Evolutionary conservation across 2,888 invertebrate species (phyloP).

Genomic region (Eledone cirrhosa): DNA sequence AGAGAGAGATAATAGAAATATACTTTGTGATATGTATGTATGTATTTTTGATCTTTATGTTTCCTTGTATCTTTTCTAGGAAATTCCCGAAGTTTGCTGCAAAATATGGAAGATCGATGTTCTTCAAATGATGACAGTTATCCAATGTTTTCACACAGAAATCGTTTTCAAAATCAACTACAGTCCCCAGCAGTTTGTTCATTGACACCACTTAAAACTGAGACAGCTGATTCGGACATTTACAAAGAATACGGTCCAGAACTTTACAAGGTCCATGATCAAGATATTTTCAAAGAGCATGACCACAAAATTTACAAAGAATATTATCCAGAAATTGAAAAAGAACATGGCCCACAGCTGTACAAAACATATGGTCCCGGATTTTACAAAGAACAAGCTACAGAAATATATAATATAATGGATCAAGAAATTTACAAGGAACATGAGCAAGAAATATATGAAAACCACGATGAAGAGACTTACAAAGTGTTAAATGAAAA

Average conservation of each 20-base stretch:
- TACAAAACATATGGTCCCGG: too few species aligned
- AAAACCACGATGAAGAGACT: not conserved
- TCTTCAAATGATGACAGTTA: constrained; percentile 36
- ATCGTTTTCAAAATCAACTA: not conserved
- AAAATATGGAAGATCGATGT: constrained; percentile 38
- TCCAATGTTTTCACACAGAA: not conserved
- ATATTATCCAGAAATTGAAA: not conserved
- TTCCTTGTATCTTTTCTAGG: constrained; percentile 36
- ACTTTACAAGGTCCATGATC: not conserved
- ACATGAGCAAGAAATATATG: not conserved
- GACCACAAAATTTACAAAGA: not conserved
- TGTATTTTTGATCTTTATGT: not conserved
- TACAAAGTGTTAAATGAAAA: not conserved
- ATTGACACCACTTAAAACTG: not conserved
- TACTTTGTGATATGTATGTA: too few species aligned
- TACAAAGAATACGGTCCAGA: not conserved
- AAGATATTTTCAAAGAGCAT: not conserved
- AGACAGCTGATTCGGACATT: not conserved
- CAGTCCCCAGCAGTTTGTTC: too few species aligned
- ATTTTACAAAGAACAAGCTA: too few species aligned
- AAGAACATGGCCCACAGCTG: not conserved
- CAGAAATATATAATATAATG: not conserved
- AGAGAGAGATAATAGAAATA: too few species aligned
- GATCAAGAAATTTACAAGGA: constrained; percentile 7
- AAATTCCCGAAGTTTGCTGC: constrained; percentile 54